Conservation (phyloP, 2,888 invertebrate species). For the Ennomos erosarius region DNA sequence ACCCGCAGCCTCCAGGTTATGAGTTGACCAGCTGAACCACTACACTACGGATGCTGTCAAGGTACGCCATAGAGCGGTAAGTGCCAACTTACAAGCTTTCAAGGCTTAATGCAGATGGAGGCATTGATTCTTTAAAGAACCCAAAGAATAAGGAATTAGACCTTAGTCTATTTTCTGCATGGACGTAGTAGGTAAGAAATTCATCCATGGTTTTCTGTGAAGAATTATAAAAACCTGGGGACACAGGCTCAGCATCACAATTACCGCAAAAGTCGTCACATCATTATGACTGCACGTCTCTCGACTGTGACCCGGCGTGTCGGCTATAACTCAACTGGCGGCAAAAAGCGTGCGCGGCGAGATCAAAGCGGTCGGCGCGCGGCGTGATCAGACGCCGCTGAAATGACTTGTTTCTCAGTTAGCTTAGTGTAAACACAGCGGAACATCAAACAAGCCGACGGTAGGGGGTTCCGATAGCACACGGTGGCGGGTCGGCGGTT, state of each 20-base stretch:
- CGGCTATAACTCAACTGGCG: slow-evolving; percentile 42
- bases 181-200: too few relatives aligned
- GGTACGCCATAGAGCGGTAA: too few relatives aligned
- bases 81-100: too few relatives aligned
- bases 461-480: slow-evolving; percentile 24
- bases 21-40: too few relatives aligned
- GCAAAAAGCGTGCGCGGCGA: slow-evolving; percentile 68
- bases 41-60: too few relatives aligned
- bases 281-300: slow-evolving; percentile 6
- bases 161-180: too few relatives aligned
- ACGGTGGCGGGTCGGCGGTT: slow-evolving; percentile 12
- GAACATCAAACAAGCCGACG: slow-evolving; percentile 76
- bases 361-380: slow-evolving; percentile 79
- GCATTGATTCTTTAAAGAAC: too few relatives aligned
- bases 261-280: slow-evolving; percentile 14
- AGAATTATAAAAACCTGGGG: neutral
- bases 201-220: too few relatives aligned
- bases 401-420: slow-evolving; percentile 83
- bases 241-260: neutral
- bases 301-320: slow-evolving; percentile 39
- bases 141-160: too few relatives aligned
- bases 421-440: slow-evolving; percentile 82
- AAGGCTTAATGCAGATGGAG: too few relatives aligned
- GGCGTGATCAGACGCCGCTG: slow-evolving; percentile 64
- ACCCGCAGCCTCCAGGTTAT: too few relatives aligned